Evolutionary conservation across 1,140 invertebrate genomes (phyloP).

Genomic region (Drosophila ogumai): DNA sequence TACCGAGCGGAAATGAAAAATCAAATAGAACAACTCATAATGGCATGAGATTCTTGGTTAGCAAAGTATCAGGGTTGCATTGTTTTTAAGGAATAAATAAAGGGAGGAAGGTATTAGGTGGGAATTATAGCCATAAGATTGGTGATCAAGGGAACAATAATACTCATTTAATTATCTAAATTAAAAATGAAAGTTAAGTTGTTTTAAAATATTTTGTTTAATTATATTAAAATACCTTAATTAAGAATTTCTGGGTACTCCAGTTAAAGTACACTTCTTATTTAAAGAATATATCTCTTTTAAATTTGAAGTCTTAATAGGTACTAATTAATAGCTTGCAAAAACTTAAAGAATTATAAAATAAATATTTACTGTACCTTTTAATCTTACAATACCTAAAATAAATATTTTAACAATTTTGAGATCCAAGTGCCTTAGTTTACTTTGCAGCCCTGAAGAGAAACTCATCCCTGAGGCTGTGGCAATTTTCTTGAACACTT

Average conservation of each 20-base stretch:
- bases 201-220: neutral
- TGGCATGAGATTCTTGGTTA: slow-evolving; percentile 42
- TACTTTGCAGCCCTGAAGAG: slow-evolving; percentile 16
- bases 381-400: neutral
- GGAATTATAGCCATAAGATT: neutral
- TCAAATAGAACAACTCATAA: slow-evolving; percentile 80
- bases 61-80: slow-evolving; percentile 27
- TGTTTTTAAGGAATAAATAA: slow-evolving; percentile 4
- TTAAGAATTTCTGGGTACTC: no score
- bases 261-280: no score
- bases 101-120: neutral
- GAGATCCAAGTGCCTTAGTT: neutral
- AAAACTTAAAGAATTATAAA: no score
- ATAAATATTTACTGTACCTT: no score
- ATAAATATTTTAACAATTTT: neutral
- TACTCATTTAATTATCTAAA: neutral
- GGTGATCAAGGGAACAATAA: neutral
- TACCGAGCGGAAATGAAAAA: slow-evolving; percentile 74
- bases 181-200: no score
- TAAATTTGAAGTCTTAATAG: no score
- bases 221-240: neutral
- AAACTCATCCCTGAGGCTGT: slow-evolving; percentile 22
- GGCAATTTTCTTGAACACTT: slow-evolving; percentile 45
- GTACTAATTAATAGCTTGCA: no score
- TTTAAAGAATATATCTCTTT: no score